Evolutionary conservation across 2,113 vertebrate species (phyloP).

Genomic region (Sorex fumeus): DNA sequence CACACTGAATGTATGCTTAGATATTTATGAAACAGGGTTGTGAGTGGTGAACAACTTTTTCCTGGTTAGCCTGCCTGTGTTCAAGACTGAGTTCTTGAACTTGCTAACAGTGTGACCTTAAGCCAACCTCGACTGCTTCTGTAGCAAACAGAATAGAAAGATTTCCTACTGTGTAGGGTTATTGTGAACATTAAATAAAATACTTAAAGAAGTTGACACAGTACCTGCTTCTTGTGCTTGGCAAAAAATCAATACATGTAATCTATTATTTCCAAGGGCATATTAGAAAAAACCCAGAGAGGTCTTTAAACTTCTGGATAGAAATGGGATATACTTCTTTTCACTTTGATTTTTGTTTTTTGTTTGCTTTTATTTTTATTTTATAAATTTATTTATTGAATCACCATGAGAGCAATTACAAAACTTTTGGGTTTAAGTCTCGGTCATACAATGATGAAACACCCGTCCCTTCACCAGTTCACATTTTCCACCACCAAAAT

Average conservation of each 20-base stretch:
- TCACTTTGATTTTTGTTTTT: too few relatives aligned
- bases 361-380: too few relatives aligned
- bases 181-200: slow-evolving; percentile 61
- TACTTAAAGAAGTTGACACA: slow-evolving; percentile 61
- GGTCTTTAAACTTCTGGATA: slow-evolving; percentile 23
- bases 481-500: too few relatives aligned
- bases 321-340: neutral
- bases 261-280: slow-evolving; percentile 68
- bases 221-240: neutral
- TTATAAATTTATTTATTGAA: too few relatives aligned
- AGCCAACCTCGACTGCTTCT: slow-evolving; percentile 54
- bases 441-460: too few relatives aligned
- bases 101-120: neutral
- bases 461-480: too few relatives aligned
- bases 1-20: neutral
- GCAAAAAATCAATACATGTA: slow-evolving; percentile 57
- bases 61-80: neutral
- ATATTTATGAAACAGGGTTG: neutral
- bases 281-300: slow-evolving; percentile 49
- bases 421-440: too few relatives aligned
- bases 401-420: too few relatives aligned
- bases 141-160: slow-evolving; percentile 61
- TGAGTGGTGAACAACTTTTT: neutral
- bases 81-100: neutral
- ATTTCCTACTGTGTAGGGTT: slow-evolving; percentile 2